Evolutionary conservation across 2,888 invertebrate species (phyloP).

Genomic region (Brachylomia viminalis): DNA sequence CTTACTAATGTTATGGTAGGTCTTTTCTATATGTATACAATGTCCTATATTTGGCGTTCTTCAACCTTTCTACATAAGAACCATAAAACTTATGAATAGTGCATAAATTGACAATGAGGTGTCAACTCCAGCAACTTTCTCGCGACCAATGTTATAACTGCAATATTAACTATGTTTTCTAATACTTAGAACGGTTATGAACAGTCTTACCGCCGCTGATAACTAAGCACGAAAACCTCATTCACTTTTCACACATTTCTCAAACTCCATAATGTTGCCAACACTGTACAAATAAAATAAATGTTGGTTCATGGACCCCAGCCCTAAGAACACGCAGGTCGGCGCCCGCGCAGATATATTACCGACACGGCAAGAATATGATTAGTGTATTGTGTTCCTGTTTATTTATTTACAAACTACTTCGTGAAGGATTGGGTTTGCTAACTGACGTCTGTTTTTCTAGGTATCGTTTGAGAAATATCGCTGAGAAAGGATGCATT

Average conservation of each 20-base stretch:
- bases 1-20: too few species aligned
- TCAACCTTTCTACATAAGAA: slow-evolving; percentile 1
- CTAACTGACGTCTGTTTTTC: slow-evolving; percentile 58
- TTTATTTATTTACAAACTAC: slow-evolving; percentile 65
- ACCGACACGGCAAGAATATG: slow-evolving; percentile 71
- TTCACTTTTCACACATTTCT: not conserved
- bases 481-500: slow-evolving; percentile 36
- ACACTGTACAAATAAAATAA: slow-evolving; percentile 23
- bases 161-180: slow-evolving; percentile 8
- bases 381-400: slow-evolving; percentile 75
- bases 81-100: slow-evolving; percentile 21
- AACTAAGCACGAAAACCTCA: not conserved
- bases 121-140: slow-evolving; percentile 20
- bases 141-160: slow-evolving; percentile 4
- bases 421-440: slow-evolving; percentile 57
- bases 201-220: not conserved
- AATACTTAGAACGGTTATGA: not conserved
- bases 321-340: slow-evolving; percentile 50
- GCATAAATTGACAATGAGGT: slow-evolving; percentile 3
- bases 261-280: not conserved
- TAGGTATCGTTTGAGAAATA: slow-evolving; percentile 47
- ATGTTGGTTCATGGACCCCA: slow-evolving; percentile 39
- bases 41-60: too few species aligned
- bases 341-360: slow-evolving; percentile 68
- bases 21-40: too few species aligned